These are phyloP conservation scores for Crotalus horridus DNA, from an alignment of 2,113 vertebrate species.

Conservation along the genomic window DNA sequence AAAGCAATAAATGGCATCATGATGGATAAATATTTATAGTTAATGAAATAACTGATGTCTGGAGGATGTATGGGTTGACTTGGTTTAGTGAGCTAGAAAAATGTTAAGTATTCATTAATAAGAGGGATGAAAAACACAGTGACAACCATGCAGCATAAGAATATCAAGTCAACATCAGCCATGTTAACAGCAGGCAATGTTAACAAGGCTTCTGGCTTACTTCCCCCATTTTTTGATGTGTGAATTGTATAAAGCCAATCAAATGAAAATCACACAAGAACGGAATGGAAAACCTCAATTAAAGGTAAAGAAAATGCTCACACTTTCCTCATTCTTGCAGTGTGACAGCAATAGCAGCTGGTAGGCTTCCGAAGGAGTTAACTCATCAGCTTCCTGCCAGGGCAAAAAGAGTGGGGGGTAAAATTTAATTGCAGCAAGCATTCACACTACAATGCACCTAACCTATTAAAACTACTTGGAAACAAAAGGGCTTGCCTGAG, in stretches of 20 bases:
- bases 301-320: slow-evolving; percentile 14
- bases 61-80: neutral
- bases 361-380: slow-evolving; percentile 13
- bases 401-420: slow-evolving; percentile 6
- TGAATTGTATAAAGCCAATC: neutral
- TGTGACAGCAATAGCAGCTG: neutral
- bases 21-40: slow-evolving; percentile 7
- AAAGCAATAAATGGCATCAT: slow-evolving; percentile 3
- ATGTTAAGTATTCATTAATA: neutral
- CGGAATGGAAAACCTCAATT: slow-evolving; percentile 25
- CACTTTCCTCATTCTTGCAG: slow-evolving; percentile 10
- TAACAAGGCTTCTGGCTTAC: neutral
- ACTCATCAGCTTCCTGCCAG: neutral
- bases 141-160: neutral
- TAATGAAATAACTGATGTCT: slow-evolving; percentile 22
- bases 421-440: neutral
- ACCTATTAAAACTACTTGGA: neutral
- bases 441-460: neutral
- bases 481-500: neutral
- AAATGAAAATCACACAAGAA: neutral
- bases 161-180: neutral
- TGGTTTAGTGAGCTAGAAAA: neutral
- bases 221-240: neutral
- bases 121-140: neutral
- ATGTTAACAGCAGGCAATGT: neutral